Base-by-base conservation (phyloP, 2,113 vertebrate genomes). In the Anolis sagrei region DNA sequence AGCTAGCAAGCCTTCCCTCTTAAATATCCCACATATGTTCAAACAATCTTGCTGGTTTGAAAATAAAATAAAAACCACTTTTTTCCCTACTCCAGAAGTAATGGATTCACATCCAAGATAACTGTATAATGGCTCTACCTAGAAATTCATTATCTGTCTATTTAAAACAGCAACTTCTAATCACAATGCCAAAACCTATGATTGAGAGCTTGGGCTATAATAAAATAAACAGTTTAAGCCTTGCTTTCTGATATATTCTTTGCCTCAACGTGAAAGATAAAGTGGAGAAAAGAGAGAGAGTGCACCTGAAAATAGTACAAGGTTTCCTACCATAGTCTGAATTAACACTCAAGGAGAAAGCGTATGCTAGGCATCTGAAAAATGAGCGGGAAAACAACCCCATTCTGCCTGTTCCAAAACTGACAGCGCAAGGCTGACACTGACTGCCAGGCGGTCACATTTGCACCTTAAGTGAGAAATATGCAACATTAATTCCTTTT, bases 391-490 rank as follows among this genome's bases (percentile, higher is more conserved):
- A 48, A 76, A 76, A 49, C 32, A 11, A 61, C 34, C 21, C 72
- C 70, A 62, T 61, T 14, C 18, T 74, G 61, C 11, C 13, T 83
- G 54, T 49, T 64, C 36, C 18, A 75, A 83, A 44, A 66, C 61
- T 11, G 21, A 66, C n/a, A 29, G 51, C 23, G 32, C 14, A 23
- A 62, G 25, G 27, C 11, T 49, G 18, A 76, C 73, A 66, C 9
- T 48, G 61, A 48, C 79, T 44, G 27, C 34, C 66, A 34, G 73
- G 27, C 66, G 29, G 72, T n/a, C 73, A 58, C 29, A 76, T 2
- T 32, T 80, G 81, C 86, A 92, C 86, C 54, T 36, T 88, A 83
- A 85, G 29, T 48, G 76, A 87, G 74, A 34, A 36, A 79, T 58
- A 79, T 83, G 87, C 75, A 76, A 69, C 8, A 6, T 10, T 88